These are phyloP conservation scores for Tetramorium simillimum DNA, from an alignment of 1,140 invertebrate species.

Conservation along the genomic window DNA sequence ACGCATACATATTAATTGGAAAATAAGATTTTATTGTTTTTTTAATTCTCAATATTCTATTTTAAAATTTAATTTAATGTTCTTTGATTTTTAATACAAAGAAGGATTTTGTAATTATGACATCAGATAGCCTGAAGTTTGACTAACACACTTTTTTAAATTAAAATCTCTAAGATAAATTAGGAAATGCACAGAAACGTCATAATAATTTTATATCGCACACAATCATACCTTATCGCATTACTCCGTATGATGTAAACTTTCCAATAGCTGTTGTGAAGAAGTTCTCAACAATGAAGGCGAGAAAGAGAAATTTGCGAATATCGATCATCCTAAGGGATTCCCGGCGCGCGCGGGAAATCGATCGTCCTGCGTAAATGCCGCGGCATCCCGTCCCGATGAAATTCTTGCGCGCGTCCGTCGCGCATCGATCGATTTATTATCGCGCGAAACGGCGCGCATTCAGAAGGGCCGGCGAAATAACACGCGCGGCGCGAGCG, in stretches of 20 bases:
- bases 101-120: not conserved
- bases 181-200: not conserved
- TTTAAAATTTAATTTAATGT: not conserved
- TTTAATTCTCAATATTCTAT: not conserved
- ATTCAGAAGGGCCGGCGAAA: slow-evolving; percentile 67
- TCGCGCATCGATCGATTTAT: slow-evolving; percentile 68
- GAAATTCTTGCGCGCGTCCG: slow-evolving; percentile 65
- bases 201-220: not conserved
- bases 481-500: slow-evolving; percentile 72
- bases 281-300: not conserved
- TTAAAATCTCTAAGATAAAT: not conserved
- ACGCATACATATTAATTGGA: not conserved
- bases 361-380: slow-evolving; percentile 26
- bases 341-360: not conserved
- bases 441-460: slow-evolving; percentile 69
- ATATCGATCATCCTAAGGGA: slow-evolving; percentile 4
- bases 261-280: not conserved
- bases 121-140: not conserved
- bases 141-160: not conserved
- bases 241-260: not conserved
- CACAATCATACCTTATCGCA: not conserved
- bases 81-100: slow-evolving; percentile 1
- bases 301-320: not conserved
- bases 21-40: not conserved
- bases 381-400: slow-evolving; percentile 7